Percentiles rank a stretch among this genome's conserved stretches.
These are phyloP conservation scores for Chrysopa pallens DNA, from an alignment of 1,140 invertebrate species.

Conservation along the genomic window DNA sequence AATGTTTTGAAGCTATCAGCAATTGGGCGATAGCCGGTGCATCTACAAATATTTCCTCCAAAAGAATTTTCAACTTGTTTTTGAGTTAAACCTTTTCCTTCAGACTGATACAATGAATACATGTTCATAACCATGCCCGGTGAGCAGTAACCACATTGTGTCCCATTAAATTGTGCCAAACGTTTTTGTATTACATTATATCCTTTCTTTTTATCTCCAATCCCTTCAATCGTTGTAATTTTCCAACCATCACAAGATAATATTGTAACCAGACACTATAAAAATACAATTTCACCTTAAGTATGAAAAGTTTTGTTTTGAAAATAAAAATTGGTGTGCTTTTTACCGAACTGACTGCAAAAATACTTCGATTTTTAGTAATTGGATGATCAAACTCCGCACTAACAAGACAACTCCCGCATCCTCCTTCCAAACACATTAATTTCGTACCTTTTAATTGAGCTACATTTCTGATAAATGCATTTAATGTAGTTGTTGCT, in stretches of 20 bases:
- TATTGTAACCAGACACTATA: constrained; percentile 49
- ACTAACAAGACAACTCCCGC: constrained; percentile 60
- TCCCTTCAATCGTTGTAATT: constrained; percentile 60
- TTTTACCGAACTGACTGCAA: constrained; percentile 61
- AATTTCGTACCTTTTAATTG: constrained; percentile 57
- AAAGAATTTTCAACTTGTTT: constrained; percentile 56
- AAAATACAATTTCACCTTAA: constrained; percentile 2
- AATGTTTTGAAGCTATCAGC: constrained; percentile 66
- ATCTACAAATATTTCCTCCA: constrained; percentile 69
- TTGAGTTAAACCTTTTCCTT: constrained; percentile 34
- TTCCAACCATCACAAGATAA: constrained; percentile 53
- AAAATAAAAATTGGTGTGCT: neutral
- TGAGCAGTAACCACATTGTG: constrained; percentile 68
- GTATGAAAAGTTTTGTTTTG: neutral
- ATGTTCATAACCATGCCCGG: constrained; percentile 77
- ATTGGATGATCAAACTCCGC: constrained; percentile 32
- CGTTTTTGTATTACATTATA: constrained; percentile 53
- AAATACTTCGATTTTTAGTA: constrained; percentile 28
- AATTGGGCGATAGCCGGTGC: constrained; percentile 75
- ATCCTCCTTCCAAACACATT: constrained; percentile 71
- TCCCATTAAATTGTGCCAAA: constrained; percentile 51
- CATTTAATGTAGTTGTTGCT: constrained; percentile 41
- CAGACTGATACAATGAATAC: constrained; percentile 36
- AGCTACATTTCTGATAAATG: constrained; percentile 46
- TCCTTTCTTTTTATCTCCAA: constrained; percentile 45